Percentiles rank a stretch among this genome's conserved stretches.
These are phyloP conservation scores for Coracopsis vasa DNA, from an alignment of 2,113 vertebrate species.

Conservation along the genomic window DNA sequence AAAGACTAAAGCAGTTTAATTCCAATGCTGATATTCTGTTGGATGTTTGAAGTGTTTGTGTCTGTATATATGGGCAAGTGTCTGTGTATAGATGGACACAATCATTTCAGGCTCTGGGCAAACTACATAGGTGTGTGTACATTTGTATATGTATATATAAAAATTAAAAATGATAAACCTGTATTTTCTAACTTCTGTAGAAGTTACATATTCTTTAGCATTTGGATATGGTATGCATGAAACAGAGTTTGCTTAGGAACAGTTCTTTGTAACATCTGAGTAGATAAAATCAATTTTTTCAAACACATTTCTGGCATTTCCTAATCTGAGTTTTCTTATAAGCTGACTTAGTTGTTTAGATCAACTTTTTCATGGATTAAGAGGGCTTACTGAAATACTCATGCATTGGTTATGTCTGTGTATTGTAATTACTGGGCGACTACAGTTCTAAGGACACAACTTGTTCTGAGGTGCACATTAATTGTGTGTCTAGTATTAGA, in stretches of 20 bases:
- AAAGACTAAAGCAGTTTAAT: background rate
- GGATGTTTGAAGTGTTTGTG: background rate
- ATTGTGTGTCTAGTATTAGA: background rate
- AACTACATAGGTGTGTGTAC: background rate
- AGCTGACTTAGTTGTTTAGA: background rate
- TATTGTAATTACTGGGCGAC: background rate
- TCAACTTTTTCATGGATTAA: background rate
- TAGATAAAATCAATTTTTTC: background rate
- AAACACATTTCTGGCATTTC: background rate
- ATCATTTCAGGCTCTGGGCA: background rate
- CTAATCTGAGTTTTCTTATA: background rate
- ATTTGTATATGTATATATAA: background rate
- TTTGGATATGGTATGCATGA: background rate
- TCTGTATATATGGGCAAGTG: rapidly evolving
- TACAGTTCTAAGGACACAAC: background rate
- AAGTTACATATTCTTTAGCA: background rate
- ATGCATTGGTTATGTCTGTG: background rate
- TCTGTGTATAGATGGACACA: rapidly evolving
- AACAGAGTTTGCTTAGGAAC: background rate
- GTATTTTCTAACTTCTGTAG: background rate
- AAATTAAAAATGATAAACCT: background rate
- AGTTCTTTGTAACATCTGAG: background rate
- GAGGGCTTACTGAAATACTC: background rate
- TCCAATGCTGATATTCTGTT: background rate
- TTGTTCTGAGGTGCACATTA: background rate